Percentiles rank a stretch among this genome's conserved stretches.
These are phyloP conservation scores for Astyanax mexicanus DNA, from an alignment of 2,797 vertebrate species.

Conservation along the genomic window DNA sequence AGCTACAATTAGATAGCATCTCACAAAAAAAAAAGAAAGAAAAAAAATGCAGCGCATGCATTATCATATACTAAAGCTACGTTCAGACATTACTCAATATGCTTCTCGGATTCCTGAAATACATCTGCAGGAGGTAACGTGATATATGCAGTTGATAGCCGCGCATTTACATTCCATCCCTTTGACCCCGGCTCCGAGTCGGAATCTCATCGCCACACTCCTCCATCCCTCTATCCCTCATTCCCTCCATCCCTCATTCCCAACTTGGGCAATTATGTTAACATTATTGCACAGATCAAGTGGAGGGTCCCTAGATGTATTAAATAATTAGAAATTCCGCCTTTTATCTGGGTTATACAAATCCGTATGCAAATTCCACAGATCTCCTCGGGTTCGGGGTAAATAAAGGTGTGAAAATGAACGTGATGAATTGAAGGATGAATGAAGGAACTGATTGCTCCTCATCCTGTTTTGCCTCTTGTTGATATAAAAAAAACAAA, in stretches of 20 bases:
- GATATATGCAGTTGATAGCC: conserved; percentile 16
- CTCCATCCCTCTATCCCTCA: conserved; percentile 60
- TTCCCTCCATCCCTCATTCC: conserved; percentile 71
- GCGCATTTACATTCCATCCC: conserved; percentile 15
- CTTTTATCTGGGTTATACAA: conserved; percentile 82
- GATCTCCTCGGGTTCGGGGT: conserved; percentile 79
- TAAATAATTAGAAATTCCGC: conserved; percentile 86
- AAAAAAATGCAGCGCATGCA: background rate
- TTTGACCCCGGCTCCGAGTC: background rate
- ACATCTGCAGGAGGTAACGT: conserved; percentile 27
- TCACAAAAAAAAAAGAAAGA: no score
- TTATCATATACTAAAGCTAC: conserved; percentile 15
- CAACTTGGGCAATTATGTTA: conserved; percentile 85
- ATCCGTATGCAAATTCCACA: conserved; percentile 82
- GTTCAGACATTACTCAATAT: conserved; percentile 9
- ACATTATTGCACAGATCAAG: conserved; percentile 86
- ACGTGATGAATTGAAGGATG: conserved; percentile 79
- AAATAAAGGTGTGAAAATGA: conserved; percentile 83
- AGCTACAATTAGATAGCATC: conserved; percentile 1
- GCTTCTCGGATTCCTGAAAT: conserved; percentile 24
- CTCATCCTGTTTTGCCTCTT: conserved; percentile 78
- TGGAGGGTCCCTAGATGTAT: conserved; percentile 82
- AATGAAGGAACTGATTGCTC: conserved; percentile 78
- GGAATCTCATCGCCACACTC: conserved; percentile 66
- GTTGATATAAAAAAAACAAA: conserved; percentile 72